Conservation (phyloP, 2,113 vertebrate species). For the zebrafish (Danio rerio) region DNA sequence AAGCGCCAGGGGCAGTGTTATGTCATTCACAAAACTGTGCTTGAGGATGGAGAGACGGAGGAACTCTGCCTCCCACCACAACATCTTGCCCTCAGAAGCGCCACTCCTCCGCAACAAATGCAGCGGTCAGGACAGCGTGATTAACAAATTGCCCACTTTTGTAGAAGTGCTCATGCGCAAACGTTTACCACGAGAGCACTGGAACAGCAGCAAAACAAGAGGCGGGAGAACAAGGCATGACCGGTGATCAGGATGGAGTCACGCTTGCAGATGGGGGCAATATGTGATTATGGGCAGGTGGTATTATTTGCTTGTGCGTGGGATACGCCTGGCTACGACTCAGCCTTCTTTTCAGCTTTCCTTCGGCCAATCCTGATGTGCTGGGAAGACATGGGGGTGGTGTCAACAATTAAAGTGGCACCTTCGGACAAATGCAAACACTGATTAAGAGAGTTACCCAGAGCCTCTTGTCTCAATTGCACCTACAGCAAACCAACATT, state of each 20-base stretch:
- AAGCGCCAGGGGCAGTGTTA: slow-evolving; percentile 35
- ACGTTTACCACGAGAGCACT: not conserved
- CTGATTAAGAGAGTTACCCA: not conserved
- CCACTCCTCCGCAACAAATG: slow-evolving; percentile 49
- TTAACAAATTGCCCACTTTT: slow-evolving; percentile 40
- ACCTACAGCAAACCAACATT: not conserved
- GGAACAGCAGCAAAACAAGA: slow-evolving; percentile 1
- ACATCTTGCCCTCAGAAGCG: slow-evolving; percentile 28
- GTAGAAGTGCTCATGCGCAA: slow-evolving; percentile 13
- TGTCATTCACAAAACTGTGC: slow-evolving; percentile 29
- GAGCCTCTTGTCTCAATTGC: not conserved
- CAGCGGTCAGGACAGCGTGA: slow-evolving; percentile 23
- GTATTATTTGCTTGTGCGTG: not conserved
- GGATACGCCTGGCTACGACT: slow-evolving; percentile 1
- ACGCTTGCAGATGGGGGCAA: not conserved
- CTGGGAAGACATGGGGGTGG: not conserved
- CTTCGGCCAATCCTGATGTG: not conserved
- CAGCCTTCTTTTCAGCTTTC: not conserved
- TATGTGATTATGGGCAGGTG: not conserved
- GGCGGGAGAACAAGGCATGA: not conserved
- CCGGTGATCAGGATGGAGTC: not conserved
- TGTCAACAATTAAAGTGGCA: slow-evolving; percentile 11
- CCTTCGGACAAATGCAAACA: slow-evolving; percentile 31
- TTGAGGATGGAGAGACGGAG: slow-evolving; percentile 33
- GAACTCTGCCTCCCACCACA: slow-evolving; percentile 47